phyloP scores from a whole-genome alignment of 1,140 invertebrate species.

The Drosophila ananassae region DNA sequence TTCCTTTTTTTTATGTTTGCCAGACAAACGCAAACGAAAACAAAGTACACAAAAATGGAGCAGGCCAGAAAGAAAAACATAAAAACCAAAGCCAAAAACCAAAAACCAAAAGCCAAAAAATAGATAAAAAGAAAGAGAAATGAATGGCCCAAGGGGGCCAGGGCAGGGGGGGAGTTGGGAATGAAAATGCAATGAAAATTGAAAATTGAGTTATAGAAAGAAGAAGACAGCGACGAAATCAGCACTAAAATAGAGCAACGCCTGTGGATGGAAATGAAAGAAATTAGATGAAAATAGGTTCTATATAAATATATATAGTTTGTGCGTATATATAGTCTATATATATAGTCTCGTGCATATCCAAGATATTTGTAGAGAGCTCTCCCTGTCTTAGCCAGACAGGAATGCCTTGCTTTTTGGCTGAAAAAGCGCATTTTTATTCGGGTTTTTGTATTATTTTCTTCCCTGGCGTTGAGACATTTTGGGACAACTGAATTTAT shows the following conservation, averaged over 20 bases:
- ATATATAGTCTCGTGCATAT: constrained; percentile 49
- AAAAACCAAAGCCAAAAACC: constrained; percentile 36
- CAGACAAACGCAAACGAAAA: constrained; percentile 46
- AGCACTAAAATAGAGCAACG: constrained; percentile 72
- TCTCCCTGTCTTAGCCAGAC: constrained; percentile 58
- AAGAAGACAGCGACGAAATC: constrained; percentile 52
- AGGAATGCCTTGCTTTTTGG: constrained; percentile 55
- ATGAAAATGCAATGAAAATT: constrained; percentile 63
- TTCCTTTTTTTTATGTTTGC: constrained; percentile 27
- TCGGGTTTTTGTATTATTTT: constrained; percentile 29
- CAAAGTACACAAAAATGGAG: constrained; percentile 43
- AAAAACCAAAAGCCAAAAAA: constrained; percentile 38
- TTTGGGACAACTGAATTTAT: constrained; percentile 70
- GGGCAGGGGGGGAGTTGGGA: constrained; percentile 9
- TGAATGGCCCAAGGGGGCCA: background rate
- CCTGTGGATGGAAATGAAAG: constrained; percentile 73
- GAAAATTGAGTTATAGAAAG: constrained; percentile 71
- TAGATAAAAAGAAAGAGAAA: constrained; percentile 23
- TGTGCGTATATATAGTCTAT: constrained; percentile 20
- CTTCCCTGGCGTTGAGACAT: constrained; percentile 36
- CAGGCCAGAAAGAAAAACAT: constrained; percentile 31
- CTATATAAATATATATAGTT: constrained; percentile 61
- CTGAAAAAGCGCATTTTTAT: constrained; percentile 38
- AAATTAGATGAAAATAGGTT: constrained; percentile 78
- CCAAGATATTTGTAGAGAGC: constrained; percentile 53